Conservation (phyloP, 2,113 vertebrate genomes). For the Pterocles burchelli region DNA sequence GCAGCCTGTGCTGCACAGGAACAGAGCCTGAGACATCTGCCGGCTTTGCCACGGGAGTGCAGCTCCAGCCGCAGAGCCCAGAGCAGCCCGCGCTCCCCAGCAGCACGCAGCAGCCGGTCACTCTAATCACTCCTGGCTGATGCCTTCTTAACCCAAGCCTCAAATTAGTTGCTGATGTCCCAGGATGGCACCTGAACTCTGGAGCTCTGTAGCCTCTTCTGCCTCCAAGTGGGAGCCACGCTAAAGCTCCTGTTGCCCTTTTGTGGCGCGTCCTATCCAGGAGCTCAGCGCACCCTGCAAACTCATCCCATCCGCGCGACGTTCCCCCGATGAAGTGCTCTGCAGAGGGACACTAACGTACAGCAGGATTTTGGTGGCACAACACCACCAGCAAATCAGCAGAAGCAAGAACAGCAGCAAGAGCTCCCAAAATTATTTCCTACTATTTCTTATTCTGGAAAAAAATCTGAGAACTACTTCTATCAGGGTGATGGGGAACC, state of each 20-base stretch:
- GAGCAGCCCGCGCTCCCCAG: background rate
- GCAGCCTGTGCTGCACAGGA: background rate
- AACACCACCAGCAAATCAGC: background rate
- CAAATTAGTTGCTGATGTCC: background rate
- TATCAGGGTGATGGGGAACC: background rate
- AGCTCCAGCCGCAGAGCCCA: background rate
- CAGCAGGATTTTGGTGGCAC: background rate
- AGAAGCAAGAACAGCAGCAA: background rate
- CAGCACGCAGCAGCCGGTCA: no score
- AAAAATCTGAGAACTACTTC: background rate
- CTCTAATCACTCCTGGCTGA: background rate
- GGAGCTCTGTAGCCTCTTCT: no score
- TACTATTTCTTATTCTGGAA: background rate
- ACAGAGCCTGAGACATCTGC: background rate
- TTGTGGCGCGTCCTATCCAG: background rate
- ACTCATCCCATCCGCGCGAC: fast-evolving
- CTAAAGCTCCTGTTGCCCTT: background rate
- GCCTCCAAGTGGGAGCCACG: background rate
- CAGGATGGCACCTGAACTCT: background rate
- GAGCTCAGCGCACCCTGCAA: background rate
- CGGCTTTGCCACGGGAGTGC: background rate
- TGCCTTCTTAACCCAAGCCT: background rate
- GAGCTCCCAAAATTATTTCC: background rate
- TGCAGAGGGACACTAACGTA: background rate
- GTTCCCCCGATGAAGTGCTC: fast-evolving